Evolutionary conservation across 1,140 invertebrate species (phyloP).

Genomic region (Phocides pigmalion): DNA sequence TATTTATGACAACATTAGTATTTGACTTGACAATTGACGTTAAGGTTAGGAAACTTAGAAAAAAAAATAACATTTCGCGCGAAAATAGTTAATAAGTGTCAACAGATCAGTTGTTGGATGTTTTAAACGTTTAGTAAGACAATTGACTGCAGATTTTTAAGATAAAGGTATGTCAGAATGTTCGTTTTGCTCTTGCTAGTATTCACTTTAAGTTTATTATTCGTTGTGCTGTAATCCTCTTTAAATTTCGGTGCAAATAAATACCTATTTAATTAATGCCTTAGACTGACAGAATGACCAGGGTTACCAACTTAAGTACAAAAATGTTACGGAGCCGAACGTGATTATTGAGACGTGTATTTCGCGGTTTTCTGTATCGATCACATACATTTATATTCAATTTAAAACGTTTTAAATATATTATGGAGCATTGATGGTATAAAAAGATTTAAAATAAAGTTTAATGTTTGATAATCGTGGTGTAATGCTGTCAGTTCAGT

Average conservation of each 20-base stretch:
- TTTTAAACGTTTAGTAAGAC: not conserved
- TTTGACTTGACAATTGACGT: not conserved
- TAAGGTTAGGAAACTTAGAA: not conserved
- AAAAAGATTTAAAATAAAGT: not conserved
- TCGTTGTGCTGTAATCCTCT: not conserved
- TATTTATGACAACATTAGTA: not conserved
- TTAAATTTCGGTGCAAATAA: not conserved
- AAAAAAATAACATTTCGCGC: not conserved
- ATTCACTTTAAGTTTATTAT: not conserved
- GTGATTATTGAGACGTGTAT: constrained; percentile 10
- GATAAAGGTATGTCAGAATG: not conserved
- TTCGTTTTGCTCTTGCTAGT: not conserved
- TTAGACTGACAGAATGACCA: constrained; percentile 10
- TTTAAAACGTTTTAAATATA: not conserved
- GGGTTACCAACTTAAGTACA: constrained; percentile 56
- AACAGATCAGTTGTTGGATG: not conserved
- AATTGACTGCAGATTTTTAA: not conserved
- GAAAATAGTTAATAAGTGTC: not conserved
- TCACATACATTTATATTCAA: constrained; percentile 15
- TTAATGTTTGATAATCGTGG: not conserved
- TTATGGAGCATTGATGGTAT: not conserved
- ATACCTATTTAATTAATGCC: not conserved
- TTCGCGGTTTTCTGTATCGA: constrained; percentile 35
- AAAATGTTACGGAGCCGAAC: constrained; percentile 32
- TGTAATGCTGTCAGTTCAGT: constrained; percentile 38